Conservation (phyloP, 2,888 invertebrate species). For the Coremacera marginata region DNA sequence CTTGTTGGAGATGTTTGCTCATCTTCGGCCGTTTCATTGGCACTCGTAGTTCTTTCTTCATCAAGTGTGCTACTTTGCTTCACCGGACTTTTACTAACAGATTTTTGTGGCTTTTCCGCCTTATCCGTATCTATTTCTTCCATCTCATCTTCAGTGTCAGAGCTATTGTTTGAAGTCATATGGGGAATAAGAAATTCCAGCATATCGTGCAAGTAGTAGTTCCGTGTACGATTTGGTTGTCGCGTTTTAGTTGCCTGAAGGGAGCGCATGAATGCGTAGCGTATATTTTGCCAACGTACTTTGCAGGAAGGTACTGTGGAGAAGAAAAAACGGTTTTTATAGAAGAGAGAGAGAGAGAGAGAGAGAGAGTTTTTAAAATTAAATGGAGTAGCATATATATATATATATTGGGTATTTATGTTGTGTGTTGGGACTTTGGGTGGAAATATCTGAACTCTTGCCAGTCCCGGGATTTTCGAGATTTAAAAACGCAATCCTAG, state of each 20-base stretch:
- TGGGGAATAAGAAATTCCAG: constrained; percentile 56
- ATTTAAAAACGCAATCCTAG: no score
- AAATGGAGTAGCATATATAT: no score
- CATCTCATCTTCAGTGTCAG: constrained; percentile 32
- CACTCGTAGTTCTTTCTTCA: constrained; percentile 38
- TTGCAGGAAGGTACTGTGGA: constrained; percentile 59
- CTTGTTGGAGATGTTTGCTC: constrained; percentile 4
- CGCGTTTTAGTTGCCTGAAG: constrained; percentile 44
- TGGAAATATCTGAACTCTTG: no score
- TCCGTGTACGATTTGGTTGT: constrained; percentile 43
- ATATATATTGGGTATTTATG: no score
- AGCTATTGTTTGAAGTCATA: constrained; percentile 38
- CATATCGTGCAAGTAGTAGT: constrained; percentile 53
- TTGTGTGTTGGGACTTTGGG: no score
- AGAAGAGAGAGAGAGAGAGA: no score
- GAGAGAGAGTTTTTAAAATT: no score
- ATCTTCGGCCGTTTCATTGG: constrained; percentile 32
- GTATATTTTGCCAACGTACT: constrained; percentile 60
- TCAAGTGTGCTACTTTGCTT: background rate
- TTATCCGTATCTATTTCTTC: constrained; percentile 1
- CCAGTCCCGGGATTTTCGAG: no score
- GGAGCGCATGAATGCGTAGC: constrained; percentile 55
- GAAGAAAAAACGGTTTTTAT: background rate
- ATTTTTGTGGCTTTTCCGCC: background rate
- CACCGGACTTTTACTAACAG: background rate